Percentiles rank a stretch among this genome's conserved stretches.
Evolutionary conservation across 2,797 vertebrate species (phyloP).

Genomic region (Falco biarmicus): DNA sequence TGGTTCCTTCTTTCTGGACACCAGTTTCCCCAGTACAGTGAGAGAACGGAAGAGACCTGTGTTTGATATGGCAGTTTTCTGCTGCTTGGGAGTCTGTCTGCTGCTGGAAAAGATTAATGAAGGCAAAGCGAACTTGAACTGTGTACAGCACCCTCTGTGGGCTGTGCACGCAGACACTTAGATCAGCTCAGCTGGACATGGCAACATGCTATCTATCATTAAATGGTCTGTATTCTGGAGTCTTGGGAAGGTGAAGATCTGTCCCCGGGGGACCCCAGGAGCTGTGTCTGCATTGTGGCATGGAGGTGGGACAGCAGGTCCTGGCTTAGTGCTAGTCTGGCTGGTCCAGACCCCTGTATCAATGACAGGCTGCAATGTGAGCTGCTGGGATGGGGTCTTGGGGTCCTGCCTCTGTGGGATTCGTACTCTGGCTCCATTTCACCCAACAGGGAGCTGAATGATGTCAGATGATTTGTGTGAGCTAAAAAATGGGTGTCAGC

Average conservation of each 20-base stretch:
- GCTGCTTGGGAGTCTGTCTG: background rate
- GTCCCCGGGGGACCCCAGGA: background rate
- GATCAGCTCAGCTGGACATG: background rate
- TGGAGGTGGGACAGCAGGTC: background rate
- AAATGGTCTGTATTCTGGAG: background rate
- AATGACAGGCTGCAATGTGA: background rate
- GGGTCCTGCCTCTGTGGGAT: background rate
- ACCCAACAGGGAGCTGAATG: background rate
- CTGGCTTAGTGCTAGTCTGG: background rate
- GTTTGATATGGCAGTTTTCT: background rate
- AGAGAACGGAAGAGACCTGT: background rate
- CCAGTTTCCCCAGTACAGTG: background rate
- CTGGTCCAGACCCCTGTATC: background rate
- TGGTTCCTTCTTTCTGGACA: background rate
- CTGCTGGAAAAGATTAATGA: background rate
- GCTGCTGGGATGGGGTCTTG: background rate
- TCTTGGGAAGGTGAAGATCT: background rate
- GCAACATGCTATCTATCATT: background rate
- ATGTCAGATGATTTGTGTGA: background rate
- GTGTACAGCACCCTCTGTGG: background rate
- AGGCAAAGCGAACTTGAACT: background rate
- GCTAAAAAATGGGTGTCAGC: background rate
- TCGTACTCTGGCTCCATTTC: background rate
- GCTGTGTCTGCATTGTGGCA: background rate
- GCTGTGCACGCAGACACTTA: background rate